Evolutionary conservation across 2,797 vertebrate species (phyloP).

Genomic region (Squalus acanthias): DNA sequence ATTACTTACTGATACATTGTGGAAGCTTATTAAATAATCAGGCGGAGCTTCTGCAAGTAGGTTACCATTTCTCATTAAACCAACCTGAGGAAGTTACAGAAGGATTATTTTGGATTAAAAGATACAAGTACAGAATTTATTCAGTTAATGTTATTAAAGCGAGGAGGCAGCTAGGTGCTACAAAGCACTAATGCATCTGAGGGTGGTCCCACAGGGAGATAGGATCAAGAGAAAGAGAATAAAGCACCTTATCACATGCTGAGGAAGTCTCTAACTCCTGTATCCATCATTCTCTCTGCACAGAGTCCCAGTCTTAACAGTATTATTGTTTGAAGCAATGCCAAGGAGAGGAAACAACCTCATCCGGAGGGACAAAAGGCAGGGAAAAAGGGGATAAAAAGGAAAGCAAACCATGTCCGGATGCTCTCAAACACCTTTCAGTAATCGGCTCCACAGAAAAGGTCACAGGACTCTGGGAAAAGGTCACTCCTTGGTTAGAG

Average conservation of each 20-base stretch:
- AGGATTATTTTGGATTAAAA: neutral
- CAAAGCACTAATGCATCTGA: neutral
- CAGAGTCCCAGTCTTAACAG: neutral
- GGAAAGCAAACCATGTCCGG: neutral
- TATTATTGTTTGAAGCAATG: neutral
- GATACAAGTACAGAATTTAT: neutral
- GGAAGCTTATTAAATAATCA: slow-evolving; percentile 62
- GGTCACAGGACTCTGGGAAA: neutral
- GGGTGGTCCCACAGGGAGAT: neutral
- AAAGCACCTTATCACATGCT: neutral
- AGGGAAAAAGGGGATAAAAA: too few relatives aligned
- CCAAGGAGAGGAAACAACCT: neutral
- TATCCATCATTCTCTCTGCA: neutral
- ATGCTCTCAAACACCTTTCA: neutral
- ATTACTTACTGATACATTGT: slow-evolving; percentile 60
- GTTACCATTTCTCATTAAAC: slow-evolving; percentile 66
- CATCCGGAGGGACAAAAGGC: neutral
- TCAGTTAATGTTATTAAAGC: neutral
- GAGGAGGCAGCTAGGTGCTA: neutral
- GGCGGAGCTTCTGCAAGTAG: slow-evolving; percentile 65
- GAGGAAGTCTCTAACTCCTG: neutral
- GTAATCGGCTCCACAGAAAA: neutral
- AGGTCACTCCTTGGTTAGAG: too few relatives aligned
- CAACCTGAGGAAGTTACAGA: slow-evolving; percentile 54
- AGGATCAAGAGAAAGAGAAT: neutral